Percentiles rank a stretch among this genome's conserved stretches.
Evolutionary conservation across 2,888 invertebrate species (phyloP).

Genomic region (Synanthedon tipuliformis): DNA sequence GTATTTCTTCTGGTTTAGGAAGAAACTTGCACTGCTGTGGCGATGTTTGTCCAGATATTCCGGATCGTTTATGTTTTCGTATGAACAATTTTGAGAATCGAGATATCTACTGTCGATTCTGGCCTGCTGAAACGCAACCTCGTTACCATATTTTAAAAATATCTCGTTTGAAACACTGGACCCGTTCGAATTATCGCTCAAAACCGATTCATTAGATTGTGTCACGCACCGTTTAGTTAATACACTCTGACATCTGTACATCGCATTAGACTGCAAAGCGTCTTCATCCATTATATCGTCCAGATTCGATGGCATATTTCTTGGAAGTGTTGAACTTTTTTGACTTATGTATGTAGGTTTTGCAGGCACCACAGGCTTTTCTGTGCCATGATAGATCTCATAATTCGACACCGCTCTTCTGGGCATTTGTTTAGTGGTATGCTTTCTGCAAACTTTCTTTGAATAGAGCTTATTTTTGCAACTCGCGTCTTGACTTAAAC

Average conservation of each 20-base stretch:
- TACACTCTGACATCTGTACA: slow-evolving; percentile 63
- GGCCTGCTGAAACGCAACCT: slow-evolving; percentile 61
- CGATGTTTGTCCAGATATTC: slow-evolving; percentile 69
- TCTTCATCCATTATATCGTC: slow-evolving; percentile 67
- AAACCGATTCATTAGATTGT: slow-evolving; percentile 66
- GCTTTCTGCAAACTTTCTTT: slow-evolving; percentile 66
- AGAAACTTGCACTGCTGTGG: slow-evolving; percentile 84
- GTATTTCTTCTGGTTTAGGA: slow-evolving; percentile 75
- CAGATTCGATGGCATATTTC: slow-evolving; percentile 64
- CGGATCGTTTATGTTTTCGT: slow-evolving; percentile 51
- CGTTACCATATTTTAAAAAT: slow-evolving; percentile 61
- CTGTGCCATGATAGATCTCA: slow-evolving; percentile 72
- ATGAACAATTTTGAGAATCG: slow-evolving; percentile 60
- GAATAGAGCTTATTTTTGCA: slow-evolving; percentile 63
- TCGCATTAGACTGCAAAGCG: slow-evolving; percentile 32
- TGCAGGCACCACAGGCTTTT: slow-evolving; percentile 47
- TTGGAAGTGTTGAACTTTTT: slow-evolving; percentile 60
- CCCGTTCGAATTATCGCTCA: slow-evolving; percentile 64
- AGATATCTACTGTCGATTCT: slow-evolving; percentile 57
- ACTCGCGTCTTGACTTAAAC: slow-evolving; percentile 66
- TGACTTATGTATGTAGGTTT: slow-evolving; percentile 50
- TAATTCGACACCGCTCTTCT: slow-evolving; percentile 82
- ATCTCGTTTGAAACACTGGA: slow-evolving; percentile 66
- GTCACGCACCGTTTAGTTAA: slow-evolving; percentile 70
- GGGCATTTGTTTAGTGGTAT: slow-evolving; percentile 63